Conservation (phyloP, 2,113 vertebrate genomes). For the Misgurnus anguillicaudatus region DNA sequence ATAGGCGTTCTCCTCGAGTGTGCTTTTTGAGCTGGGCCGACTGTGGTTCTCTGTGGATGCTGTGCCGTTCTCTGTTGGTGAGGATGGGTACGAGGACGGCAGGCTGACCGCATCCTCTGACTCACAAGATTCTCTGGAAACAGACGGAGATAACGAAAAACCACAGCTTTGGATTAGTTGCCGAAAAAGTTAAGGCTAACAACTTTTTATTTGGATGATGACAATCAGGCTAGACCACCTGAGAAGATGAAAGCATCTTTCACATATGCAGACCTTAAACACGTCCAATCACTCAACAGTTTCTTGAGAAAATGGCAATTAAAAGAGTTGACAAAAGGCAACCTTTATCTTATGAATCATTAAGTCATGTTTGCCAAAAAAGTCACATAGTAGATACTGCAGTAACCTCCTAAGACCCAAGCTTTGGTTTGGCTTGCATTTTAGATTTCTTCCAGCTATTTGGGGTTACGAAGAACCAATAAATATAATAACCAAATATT, state of each 20-base stretch:
- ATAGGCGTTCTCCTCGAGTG: constrained; percentile 97
- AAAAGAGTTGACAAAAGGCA: constrained; percentile 25
- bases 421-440: too few relatives aligned
- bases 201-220: constrained; percentile 12
- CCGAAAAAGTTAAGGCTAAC: constrained; percentile 26
- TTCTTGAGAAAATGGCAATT: constrained; percentile 14
- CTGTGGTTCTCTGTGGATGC: constrained; percentile 74
- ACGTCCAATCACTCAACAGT: constrained; percentile 16
- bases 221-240: constrained; percentile 52
- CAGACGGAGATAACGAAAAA: constrained; percentile 45
- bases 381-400: too few relatives aligned
- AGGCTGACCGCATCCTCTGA: constrained; percentile 89
- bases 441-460: too few relatives aligned
- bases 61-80: constrained; percentile 91
- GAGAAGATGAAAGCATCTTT: constrained; percentile 51
- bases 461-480: too few relatives aligned
- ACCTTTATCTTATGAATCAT: constrained; percentile 4
- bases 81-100: constrained; percentile 84
- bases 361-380: neutral
- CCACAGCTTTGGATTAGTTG: constrained; percentile 15
- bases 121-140: constrained; percentile 88
- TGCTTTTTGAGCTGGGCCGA: constrained; percentile 90
- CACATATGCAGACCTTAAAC: constrained; percentile 30
- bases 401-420: too few relatives aligned
- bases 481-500: too few relatives aligned